Conservation (phyloP, 2,113 vertebrate species). For the Oophaga pumilio region DNA sequence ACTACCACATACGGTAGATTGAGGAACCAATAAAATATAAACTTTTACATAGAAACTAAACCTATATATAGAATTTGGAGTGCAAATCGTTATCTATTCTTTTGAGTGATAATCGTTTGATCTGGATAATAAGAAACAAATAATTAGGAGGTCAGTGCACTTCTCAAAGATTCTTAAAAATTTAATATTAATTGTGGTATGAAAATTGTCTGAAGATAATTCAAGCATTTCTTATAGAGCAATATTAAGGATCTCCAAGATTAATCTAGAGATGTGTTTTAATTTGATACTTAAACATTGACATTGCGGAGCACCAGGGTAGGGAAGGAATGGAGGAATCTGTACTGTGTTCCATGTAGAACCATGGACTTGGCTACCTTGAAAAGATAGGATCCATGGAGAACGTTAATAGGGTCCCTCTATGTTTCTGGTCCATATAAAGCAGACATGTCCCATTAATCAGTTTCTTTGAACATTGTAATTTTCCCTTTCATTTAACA, state of each 20-base stretch:
- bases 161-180: no score
- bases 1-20: conserved; percentile 59
- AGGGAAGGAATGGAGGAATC: no score
- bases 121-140: neutral
- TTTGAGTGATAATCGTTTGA: neutral
- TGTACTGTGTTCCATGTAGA: neutral
- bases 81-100: neutral
- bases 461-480: no score
- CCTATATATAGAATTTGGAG: neutral
- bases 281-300: no score
- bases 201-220: neutral
- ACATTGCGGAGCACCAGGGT: no score
- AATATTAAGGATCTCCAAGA: neutral
- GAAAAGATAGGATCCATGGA: neutral
- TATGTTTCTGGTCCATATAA: neutral
- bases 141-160: no score
- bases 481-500: no score
- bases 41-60: neutral
- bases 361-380: neutral
- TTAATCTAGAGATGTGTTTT: neutral
- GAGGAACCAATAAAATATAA: conserved; percentile 21
- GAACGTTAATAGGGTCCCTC: neutral
- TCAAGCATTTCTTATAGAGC: neutral
- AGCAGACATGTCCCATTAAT: neutral
- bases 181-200: neutral